phyloP scores from a whole-genome alignment of 2,797 vertebrate genomes.

The Saxicola maurus region DNA sequence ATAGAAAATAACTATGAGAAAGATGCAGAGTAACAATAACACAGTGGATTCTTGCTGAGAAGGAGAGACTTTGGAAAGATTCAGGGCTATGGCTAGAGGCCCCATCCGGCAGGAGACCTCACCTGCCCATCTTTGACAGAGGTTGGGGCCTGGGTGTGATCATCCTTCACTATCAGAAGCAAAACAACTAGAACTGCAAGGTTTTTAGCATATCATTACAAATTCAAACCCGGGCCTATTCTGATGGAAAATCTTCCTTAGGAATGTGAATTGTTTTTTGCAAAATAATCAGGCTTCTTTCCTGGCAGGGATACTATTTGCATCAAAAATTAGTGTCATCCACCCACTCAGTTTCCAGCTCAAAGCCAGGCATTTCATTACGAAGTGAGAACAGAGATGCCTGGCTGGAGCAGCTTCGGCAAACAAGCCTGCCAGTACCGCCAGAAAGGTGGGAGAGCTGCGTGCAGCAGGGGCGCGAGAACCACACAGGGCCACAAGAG shows the following conservation, averaged over 20 bases:
- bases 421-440: not conserved
- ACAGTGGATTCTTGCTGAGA: not conserved
- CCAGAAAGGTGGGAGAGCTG: not conserved
- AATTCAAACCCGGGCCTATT: not conserved
- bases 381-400: not conserved
- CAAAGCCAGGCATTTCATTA: not conserved
- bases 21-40: not conserved
- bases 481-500: not conserved
- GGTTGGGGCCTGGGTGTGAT: not conserved
- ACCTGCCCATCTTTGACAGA: not conserved
- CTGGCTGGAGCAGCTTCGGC: not conserved
- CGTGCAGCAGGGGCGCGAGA: accelerated
- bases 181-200: constrained; percentile 26
- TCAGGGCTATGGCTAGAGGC: accelerated
- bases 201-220: constrained; percentile 33
- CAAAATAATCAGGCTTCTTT: constrained; percentile 22
- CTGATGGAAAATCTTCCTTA: constrained; percentile 26
- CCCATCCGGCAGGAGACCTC: not conserved
- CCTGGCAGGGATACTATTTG: constrained; percentile 18
- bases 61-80: not conserved
- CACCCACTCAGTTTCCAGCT: constrained; percentile 20
- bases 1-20: not conserved
- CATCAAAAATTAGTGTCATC: constrained; percentile 28
- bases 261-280: constrained; percentile 30
- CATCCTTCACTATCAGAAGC: not conserved